Evolutionary conservation across 2,888 invertebrate species (phyloP).

Genomic region (Palloptera scutellata): DNA sequence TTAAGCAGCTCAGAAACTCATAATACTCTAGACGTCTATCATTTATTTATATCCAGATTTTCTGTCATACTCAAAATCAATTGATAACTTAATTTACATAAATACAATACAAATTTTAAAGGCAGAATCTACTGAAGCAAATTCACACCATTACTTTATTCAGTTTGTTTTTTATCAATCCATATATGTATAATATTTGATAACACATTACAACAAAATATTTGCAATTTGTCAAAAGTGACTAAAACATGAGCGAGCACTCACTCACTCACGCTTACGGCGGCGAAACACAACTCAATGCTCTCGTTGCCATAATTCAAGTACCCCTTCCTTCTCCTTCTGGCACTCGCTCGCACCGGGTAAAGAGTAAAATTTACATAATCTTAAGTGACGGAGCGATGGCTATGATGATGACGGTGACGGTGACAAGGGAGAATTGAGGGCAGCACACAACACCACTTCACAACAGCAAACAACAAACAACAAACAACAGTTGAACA

Average conservation of each 20-base stretch:
- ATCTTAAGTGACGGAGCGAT: no score
- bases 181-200: background rate
- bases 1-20: no score
- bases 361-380: background rate
- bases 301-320: no score
- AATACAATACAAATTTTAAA: no score
- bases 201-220: background rate
- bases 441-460: background rate
- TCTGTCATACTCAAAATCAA: no score
- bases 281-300: background rate
- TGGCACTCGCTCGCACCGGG: background rate
- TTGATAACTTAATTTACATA: no score
- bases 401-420: background rate
- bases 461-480: background rate
- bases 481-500: background rate
- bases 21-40: no score
- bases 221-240: constrained; percentile 30
- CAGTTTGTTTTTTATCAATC: background rate
- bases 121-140: no score
- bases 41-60: no score
- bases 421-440: background rate
- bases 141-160: background rate
- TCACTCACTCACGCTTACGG: background rate
- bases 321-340: no score
- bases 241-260: constrained; percentile 20